Evolutionary conservation across 2,888 invertebrate species (phyloP).

Genomic region (Nymphalis urticae): DNA sequence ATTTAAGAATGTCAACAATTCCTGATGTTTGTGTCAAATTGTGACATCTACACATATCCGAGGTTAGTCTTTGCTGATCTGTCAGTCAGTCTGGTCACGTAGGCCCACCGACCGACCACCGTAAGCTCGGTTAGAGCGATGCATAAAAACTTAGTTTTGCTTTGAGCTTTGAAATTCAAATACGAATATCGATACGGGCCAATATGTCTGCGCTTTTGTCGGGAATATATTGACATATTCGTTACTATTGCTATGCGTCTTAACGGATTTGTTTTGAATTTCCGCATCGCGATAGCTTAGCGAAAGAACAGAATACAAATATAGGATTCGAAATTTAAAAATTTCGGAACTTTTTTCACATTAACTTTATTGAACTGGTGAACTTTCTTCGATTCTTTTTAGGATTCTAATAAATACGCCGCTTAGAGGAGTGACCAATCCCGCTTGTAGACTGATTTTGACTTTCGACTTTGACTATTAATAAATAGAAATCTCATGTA

Average conservation of each 20-base stretch:
- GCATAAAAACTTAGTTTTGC: constrained; percentile 78
- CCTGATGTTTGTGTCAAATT: constrained; percentile 4
- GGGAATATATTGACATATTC: constrained; percentile 39
- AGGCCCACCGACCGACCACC: constrained; percentile 64
- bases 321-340: not conserved
- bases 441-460: no score
- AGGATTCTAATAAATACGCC: no score
- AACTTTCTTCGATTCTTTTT: no score
- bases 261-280: constrained; percentile 26
- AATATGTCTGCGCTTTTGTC: constrained; percentile 53
- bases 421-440: no score
- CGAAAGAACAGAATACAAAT: not conserved
- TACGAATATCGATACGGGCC: constrained; percentile 65
- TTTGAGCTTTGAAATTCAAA: constrained; percentile 79
- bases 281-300: constrained; percentile 5
- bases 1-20: no score
- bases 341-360: no score
- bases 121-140: constrained; percentile 78
- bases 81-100: constrained; percentile 73
- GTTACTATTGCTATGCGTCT: constrained; percentile 28
- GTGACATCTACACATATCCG: constrained; percentile 12
- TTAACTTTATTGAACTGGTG: no score
- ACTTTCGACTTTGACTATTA: no score
- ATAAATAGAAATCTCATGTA: no score
- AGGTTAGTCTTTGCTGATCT: constrained; percentile 53